Percentiles rank a stretch among this genome's conserved stretches.
phyloP scores from a whole-genome alignment of 1,140 invertebrate genomes.

The Sycophila sp. region DNA sequence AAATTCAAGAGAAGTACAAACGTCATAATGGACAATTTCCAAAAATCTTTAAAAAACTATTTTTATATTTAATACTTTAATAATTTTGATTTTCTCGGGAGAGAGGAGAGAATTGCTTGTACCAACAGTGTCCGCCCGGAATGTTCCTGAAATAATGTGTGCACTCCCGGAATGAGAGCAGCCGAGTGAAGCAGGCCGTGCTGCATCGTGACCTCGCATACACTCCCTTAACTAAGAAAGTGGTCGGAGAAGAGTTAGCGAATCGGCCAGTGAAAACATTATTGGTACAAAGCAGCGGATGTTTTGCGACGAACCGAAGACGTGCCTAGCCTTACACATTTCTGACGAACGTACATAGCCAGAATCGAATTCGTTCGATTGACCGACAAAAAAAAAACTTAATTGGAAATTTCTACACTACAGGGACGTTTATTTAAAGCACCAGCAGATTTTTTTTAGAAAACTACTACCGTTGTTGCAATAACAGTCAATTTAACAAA shows the following conservation, averaged over 20 bases:
- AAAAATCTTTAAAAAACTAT: no score
- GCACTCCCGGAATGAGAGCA: slow-evolving; percentile 10
- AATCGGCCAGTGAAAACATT: slow-evolving; percentile 14
- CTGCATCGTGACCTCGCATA: slow-evolving; percentile 19
- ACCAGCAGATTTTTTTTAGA: neutral
- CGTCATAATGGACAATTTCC: no score
- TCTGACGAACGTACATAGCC: neutral
- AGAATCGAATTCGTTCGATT: neutral
- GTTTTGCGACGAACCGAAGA: slow-evolving; percentile 6
- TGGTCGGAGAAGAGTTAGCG: neutral
- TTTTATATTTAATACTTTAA: no score
- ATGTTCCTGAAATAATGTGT: no score
- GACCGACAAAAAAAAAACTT: neutral
- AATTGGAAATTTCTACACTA: neutral
- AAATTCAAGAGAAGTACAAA: no score
- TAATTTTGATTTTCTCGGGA: neutral
- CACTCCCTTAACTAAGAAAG: neutral
- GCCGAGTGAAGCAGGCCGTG: slow-evolving; percentile 4
- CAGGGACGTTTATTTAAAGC: neutral
- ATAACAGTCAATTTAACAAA: no score
- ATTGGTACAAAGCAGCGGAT: slow-evolving; percentile 19
- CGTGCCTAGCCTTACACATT: slow-evolving; percentile 4
- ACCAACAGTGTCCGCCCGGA: neutral
- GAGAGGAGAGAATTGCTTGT: neutral
- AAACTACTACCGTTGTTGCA: no score